Base-by-base conservation (phyloP, 2,797 vertebrate genomes). In the Pangasius larnaudii region DNA sequence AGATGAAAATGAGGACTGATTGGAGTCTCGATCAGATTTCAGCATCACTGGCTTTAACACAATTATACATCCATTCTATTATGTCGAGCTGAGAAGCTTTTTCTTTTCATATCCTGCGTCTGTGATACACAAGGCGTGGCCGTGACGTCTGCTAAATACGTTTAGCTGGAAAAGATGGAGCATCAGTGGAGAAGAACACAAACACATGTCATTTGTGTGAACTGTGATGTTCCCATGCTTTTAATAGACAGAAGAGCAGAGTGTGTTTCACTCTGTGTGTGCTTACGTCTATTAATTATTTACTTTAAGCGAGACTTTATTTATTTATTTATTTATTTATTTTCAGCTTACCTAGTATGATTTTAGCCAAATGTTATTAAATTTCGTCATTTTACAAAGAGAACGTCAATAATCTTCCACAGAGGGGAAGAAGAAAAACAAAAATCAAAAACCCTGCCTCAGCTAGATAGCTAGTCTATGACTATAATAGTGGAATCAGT, bases 1-100 rank as follows among this genome's bases (percentile, higher is more conserved):
- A 93, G 91, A 92, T 90, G 89, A 93, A 91, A 92, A 94, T 81
- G 92, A 90, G 78, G 75, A 93, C 90, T 91, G 89, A 90, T 91
- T 86, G 85, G 75, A 91, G 91, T 92, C 88, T 91, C 89, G 93
- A 93, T 94, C 87, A 89, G 91, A 94, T 95, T 94, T 92, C 91
- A 91, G 89, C 58, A 56, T 69, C 14, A 84, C 63, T 86, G 85
- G 87, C 85, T 75, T 84, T 94, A 96, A 95, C 94, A 91, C 90
- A 93, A 93, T 95, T 94, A 94, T 63, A 78, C 84, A 77, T 89
- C 91, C 84, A 90, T 91, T 92, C 85, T 89, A 89, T 92, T 91
- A 89, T 88, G 88, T 36, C 5, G 75, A 67, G 67, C 65, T 49
- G 85, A 80, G 82, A 88, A 85, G 72, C 63, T 86, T 88, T 87